Evolutionary conservation across 1,140 invertebrate genomes (phyloP).

Genomic region (Rhynchophorus ferrugineus): DNA sequence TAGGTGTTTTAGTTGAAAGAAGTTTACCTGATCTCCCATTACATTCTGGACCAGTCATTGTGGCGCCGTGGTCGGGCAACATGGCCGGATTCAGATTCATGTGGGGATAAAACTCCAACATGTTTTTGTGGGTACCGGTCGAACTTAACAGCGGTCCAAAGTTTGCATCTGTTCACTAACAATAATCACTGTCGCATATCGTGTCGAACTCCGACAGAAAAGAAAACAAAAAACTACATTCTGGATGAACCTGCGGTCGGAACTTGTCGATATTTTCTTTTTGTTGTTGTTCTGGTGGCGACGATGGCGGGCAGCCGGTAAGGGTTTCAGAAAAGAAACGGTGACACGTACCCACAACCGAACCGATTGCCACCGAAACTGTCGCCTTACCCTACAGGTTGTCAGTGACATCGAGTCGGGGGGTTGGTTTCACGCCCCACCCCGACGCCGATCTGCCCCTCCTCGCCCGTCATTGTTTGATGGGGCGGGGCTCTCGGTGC

Average conservation of each 20-base stretch:
- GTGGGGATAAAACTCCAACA: slow-evolving; percentile 42
- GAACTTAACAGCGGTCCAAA: too few species aligned
- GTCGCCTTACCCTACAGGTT: slow-evolving; percentile 1
- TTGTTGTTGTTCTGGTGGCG: too few species aligned
- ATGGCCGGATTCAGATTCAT: slow-evolving; percentile 41
- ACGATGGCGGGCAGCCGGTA: too few species aligned
- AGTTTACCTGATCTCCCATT: slow-evolving; percentile 44
- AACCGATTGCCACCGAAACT: not conserved
- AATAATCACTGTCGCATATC: too few species aligned
- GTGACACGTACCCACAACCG: not conserved
- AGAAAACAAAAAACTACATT: too few species aligned
- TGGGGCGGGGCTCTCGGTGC: not conserved
- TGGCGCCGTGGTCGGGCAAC: slow-evolving; percentile 44
- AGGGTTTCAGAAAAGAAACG: too few species aligned
- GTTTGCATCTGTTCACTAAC: too few species aligned
- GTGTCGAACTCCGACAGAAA: too few species aligned
- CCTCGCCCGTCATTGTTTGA: not conserved
- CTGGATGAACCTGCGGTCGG: too few species aligned
- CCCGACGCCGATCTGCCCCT: not conserved
- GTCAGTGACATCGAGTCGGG: not conserved
- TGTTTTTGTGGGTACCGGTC: too few species aligned
- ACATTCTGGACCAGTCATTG: slow-evolving; percentile 41
- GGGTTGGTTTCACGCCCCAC: not conserved
- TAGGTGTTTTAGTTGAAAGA: too few species aligned
- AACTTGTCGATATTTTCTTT: too few species aligned